Conservation (phyloP, 2,113 vertebrate genomes). For the Scytalopus superciliaris region DNA sequence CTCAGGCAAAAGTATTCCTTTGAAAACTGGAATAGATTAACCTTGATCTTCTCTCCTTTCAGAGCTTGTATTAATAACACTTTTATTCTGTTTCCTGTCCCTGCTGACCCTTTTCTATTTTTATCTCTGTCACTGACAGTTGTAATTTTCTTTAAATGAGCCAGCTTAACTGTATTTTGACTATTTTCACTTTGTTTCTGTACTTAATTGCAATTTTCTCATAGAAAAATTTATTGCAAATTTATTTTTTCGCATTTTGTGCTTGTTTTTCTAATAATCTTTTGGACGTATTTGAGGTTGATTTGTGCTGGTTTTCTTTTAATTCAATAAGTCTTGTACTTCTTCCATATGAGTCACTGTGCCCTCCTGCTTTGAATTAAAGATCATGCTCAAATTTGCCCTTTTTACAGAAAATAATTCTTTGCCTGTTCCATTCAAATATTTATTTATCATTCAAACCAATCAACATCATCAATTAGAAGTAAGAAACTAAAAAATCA, state of each 20-base stretch:
- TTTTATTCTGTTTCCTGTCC: not conserved
- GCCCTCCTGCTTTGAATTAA: not conserved
- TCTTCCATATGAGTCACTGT: not conserved
- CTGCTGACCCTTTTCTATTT: not conserved
- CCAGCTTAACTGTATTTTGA: not conserved
- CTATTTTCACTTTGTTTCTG: not conserved
- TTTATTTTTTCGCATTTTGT: not conserved
- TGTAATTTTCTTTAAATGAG: not conserved
- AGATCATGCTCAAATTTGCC: not conserved
- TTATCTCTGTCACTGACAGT: not conserved
- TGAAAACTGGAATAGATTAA: not conserved
- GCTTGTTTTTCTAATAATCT: not conserved
- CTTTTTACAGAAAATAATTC: not conserved
- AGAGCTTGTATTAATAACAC: not conserved
- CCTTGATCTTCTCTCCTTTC: not conserved
- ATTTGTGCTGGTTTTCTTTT: not conserved
- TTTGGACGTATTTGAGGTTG: not conserved
- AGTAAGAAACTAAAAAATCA: not conserved
- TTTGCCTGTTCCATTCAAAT: not conserved
- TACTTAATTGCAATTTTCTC: not conserved
- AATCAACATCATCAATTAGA: not conserved
- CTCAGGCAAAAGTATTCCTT: not conserved
- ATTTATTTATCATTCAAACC: not conserved
- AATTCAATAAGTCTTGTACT: not conserved
- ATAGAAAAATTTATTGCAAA: not conserved